Base-by-base conservation (phyloP, 1,140 invertebrate genomes). In the Triops longicaudatus region DNA sequence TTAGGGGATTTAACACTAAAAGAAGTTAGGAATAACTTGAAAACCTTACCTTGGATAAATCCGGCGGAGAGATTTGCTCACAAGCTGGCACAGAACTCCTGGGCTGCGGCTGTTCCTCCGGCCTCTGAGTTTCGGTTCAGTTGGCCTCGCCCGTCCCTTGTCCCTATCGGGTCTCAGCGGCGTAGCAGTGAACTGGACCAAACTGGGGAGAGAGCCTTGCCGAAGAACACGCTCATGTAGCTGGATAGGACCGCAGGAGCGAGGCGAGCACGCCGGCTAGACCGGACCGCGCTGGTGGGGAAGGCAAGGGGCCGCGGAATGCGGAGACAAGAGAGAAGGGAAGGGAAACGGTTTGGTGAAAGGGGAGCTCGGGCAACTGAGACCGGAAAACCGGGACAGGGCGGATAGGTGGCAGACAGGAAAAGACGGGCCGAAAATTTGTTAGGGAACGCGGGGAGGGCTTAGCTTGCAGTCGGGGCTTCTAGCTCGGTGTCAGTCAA, bases 121-220 rank as follows among this genome's bases (percentile, higher is more conserved):
- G 50, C 50, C n/a, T 63, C 22, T 17, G 50, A 63, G 50, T 14
- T 63, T 63, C 50, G 50, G 50, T 63, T 63, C 50, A 63, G n/a
- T 63, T 63, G 50, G 50, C 50, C 50, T 63, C 50, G 50, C 50
- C 50, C 50, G 50, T 22, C 22, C 50, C 50, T 63, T 63, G 50
- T 63, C 50, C 50, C 50, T 63, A 63, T 63, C 50, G 50, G 50
- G 50, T 63, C 50, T 63, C 50, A 63, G 50, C 50, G 50, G 50
- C 50, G 50, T 17, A 63, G 50, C 50, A 63, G 50, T 17, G 50
- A 63, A 63, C 22, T 63, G 50, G 17, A 63, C 50, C 14, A 63
- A 63, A 63, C 50, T 63, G 50, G 50, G 50, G 50, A 63, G 22
- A 22, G 50, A 63, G n/a, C 50, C 50, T 9, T 63, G 14, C 50